phyloP scores from a whole-genome alignment of 2,888 invertebrate genomes.

The Mamestra brassicae region DNA sequence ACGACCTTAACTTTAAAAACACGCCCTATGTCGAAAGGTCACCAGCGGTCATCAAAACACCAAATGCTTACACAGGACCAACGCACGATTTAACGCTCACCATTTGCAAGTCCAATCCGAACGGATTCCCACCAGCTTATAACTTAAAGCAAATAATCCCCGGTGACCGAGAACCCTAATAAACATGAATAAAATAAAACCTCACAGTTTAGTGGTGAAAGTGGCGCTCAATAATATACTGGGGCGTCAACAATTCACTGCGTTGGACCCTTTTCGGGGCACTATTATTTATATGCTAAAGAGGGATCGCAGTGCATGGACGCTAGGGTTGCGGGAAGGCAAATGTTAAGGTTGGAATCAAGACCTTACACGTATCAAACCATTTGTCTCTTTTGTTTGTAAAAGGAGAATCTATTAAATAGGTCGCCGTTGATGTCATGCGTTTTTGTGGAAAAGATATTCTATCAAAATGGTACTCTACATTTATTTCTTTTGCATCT shows the following conservation, averaged over 20 bases:
- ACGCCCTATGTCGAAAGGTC: neutral
- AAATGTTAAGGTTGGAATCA: slow-evolving; percentile 17
- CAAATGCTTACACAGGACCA: slow-evolving; percentile 45
- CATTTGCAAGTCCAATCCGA: slow-evolving; percentile 64
- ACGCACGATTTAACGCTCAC: slow-evolving; percentile 46
- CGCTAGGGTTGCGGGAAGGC: slow-evolving; percentile 43
- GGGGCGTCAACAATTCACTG: slow-evolving; percentile 63
- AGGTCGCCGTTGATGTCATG: neutral
- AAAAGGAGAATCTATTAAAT: neutral
- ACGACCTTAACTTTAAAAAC: neutral
- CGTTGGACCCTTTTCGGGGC: slow-evolving; percentile 69
- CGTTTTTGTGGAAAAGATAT: too few species aligned
- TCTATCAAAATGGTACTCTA: too few species aligned
- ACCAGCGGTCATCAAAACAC: slow-evolving; percentile 29
- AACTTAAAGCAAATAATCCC: slow-evolving; percentile 66
- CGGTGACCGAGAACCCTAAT: slow-evolving; percentile 63
- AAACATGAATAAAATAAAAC: slow-evolving; percentile 68
- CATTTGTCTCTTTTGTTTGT: neutral
- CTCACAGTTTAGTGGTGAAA: slow-evolving; percentile 63
- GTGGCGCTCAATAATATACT: slow-evolving; percentile 65
- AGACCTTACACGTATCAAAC: slow-evolving; percentile 7
- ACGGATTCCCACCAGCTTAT: slow-evolving; percentile 62
- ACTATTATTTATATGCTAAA: slow-evolving; percentile 76
- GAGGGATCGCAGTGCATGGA: slow-evolving; percentile 61
- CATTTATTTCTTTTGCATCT: too few species aligned